A percentile compares a stretch with the other conserved stretches of the same genome.
phyloP scores from a whole-genome alignment of 2,113 vertebrate species.

The Chunga burmeisteri region DNA sequence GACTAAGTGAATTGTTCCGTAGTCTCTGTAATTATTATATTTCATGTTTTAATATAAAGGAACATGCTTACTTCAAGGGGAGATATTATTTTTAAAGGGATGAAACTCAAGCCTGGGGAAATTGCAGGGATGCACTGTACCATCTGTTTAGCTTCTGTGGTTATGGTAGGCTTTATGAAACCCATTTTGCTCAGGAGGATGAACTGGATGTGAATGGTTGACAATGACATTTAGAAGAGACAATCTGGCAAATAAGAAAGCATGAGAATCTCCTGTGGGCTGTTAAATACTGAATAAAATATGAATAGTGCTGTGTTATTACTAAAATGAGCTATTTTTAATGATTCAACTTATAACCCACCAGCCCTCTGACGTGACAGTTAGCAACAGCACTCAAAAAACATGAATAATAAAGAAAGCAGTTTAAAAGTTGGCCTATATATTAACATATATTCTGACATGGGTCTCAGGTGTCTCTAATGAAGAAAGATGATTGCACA shows the following conservation, averaged over 20 bases:
- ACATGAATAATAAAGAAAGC: slow-evolving; percentile 37
- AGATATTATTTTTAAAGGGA: slow-evolving; percentile 1
- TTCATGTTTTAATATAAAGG: neutral
- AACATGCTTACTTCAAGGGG: neutral
- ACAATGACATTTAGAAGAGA: slow-evolving; percentile 47
- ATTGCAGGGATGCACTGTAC: neutral
- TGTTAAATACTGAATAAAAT: slow-evolving; percentile 48
- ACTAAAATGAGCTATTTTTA: slow-evolving; percentile 58
- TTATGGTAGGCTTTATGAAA: slow-evolving; percentile 3
- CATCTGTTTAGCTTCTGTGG: slow-evolving; percentile 25
- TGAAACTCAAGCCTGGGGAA: neutral
- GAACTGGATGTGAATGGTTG: slow-evolving; percentile 15
- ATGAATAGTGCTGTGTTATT: slow-evolving; percentile 19
- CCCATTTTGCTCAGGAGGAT: slow-evolving; percentile 1
- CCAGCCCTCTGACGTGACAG: slow-evolving; percentile 8
- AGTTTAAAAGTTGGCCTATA: slow-evolving; percentile 15
- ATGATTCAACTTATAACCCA: neutral
- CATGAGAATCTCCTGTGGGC: neutral
- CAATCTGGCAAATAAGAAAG: slow-evolving; percentile 20
- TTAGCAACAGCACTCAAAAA: slow-evolving; percentile 1
- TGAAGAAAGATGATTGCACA: slow-evolving; percentile 17
- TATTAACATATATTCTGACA: neutral
- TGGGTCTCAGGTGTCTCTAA: slow-evolving; percentile 17
- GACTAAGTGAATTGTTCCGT: neutral
- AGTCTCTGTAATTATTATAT: neutral